Evolutionary conservation across 2,797 vertebrate species (phyloP).

Genomic region (Aldrovandia affinis): DNA sequence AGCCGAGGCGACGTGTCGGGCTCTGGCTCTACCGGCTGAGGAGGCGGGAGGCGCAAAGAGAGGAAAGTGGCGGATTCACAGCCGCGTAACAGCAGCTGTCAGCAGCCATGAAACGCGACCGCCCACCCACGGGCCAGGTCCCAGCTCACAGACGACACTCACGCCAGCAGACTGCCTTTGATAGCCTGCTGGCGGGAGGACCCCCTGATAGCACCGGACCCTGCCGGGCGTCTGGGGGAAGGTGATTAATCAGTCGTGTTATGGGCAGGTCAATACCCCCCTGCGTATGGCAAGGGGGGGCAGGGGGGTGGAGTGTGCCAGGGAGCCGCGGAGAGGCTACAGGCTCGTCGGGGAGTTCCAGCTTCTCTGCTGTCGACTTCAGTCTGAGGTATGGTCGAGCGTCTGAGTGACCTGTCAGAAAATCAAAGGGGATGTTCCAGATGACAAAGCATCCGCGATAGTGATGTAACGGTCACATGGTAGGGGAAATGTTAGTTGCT

Average conservation of each 20-base stretch:
- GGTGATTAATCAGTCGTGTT: not conserved
- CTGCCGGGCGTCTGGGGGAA: not conserved
- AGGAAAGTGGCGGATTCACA: not conserved
- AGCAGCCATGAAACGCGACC: too few relatives aligned
- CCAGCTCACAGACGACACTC: not conserved
- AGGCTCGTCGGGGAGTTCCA: too few relatives aligned
- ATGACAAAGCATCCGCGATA: not conserved
- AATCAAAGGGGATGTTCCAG: not conserved
- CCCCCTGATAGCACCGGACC: not conserved
- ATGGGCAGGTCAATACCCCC: not conserved
- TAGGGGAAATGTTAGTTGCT: not conserved
- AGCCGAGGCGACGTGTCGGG: not conserved
- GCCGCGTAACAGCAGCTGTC: not conserved
- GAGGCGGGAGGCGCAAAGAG: not conserved
- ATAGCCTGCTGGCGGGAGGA: not conserved
- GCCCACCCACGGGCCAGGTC: not conserved
- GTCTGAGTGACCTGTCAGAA: too few relatives aligned
- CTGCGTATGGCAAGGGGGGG: not conserved
- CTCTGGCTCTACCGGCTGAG: too few relatives aligned
- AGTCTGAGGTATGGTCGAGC: not conserved
- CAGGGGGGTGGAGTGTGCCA: not conserved
- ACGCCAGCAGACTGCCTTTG: not conserved
- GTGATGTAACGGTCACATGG: not conserved
- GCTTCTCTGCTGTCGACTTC: not conserved
- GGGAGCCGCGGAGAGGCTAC: too few relatives aligned